These are phyloP conservation scores for Ifrita kowaldi DNA, from an alignment of 2,113 vertebrate species.

Conservation along the genomic window DNA sequence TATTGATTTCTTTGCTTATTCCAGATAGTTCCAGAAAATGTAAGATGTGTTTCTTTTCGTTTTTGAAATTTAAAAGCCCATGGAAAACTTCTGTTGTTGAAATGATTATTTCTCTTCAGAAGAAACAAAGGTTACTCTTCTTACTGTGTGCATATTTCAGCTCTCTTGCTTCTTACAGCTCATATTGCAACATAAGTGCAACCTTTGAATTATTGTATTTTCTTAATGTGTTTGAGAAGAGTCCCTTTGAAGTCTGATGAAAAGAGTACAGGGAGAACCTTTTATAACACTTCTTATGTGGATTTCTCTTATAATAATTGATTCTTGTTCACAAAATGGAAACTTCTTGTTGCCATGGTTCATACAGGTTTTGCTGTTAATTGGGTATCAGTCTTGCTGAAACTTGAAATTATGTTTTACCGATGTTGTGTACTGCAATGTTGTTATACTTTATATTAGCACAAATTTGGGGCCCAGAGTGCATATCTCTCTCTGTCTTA, in stretches of 20 bases:
- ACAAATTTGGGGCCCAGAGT: neutral
- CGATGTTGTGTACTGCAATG: neutral
- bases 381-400: neutral
- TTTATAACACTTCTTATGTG: neutral
- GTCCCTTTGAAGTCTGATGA: constrained; percentile 28
- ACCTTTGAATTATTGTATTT: neutral
- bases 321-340: neutral
- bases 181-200: neutral
- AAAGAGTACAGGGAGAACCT: neutral
- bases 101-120: neutral
- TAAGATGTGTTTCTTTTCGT: neutral
- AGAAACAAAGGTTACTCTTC: neutral
- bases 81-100: neutral
- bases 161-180: neutral
- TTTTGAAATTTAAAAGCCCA: neutral
- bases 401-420: neutral
- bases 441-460: neutral
- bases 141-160: neutral
- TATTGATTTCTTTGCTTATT: neutral
- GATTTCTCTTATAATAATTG: constrained; percentile 2
- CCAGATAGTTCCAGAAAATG: neutral
- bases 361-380: neutral
- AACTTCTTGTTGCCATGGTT: neutral
- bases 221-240: neutral
- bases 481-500: neutral